Evolutionary conservation across 1,140 invertebrate genomes (phyloP).

Genomic region (Halesus radiatus): DNA sequence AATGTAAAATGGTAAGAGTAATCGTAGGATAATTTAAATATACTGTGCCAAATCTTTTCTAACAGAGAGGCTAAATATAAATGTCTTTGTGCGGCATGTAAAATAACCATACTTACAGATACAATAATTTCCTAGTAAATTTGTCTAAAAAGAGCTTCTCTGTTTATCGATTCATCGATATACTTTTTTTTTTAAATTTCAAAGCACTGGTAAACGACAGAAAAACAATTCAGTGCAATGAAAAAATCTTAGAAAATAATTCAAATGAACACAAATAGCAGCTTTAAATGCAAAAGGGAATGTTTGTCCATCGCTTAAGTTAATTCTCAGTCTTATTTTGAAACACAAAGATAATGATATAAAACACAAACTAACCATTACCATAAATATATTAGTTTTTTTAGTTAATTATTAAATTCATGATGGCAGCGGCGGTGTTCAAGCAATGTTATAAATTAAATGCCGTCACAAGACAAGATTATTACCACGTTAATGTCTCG

Average conservation of each 20-base stretch:
- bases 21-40: too few relatives aligned
- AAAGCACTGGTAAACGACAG: not conserved
- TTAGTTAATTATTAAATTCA: conserved; percentile 7
- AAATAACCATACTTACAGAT: too few relatives aligned
- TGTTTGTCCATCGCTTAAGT: conserved; percentile 7
- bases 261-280: not conserved
- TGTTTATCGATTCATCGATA: too few relatives aligned
- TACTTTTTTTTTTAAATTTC: too few relatives aligned
- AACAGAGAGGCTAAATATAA: too few relatives aligned
- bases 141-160: too few relatives aligned
- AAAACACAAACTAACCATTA: not conserved
- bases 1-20: too few relatives aligned
- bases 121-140: too few relatives aligned
- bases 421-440: not conserved
- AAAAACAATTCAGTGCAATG: not conserved
- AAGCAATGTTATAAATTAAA: conserved; percentile 9
- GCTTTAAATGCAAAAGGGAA: conserved; percentile 1
- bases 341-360: conserved; percentile 17
- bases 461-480: not conserved
- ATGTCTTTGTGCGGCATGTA: too few relatives aligned
- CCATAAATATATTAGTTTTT: conserved; percentile 18
- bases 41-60: too few relatives aligned
- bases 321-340: conserved; percentile 25
- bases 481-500: not conserved
- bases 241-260: too few relatives aligned